A percentile compares a stretch with the other conserved stretches of the same genome.
Conservation (phyloP, 2,113 vertebrate genomes). For the Mesembrinibis cayennensis region DNA sequence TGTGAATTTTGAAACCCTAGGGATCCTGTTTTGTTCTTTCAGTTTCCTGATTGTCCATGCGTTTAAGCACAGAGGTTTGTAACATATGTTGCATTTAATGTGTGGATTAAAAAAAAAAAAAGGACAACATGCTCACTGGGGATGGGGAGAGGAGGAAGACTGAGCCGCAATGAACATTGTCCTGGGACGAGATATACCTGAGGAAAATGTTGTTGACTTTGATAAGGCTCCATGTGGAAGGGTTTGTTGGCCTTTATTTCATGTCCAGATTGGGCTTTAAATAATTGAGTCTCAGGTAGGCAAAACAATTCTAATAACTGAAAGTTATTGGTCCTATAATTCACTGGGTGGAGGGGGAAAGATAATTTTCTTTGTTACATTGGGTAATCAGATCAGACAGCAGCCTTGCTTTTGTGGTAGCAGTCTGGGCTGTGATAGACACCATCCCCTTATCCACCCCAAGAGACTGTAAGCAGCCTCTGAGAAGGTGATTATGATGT, state of each 20-base stretch:
- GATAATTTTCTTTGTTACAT: background rate
- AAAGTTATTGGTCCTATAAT: background rate
- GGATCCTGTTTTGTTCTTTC: background rate
- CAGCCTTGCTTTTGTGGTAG: background rate
- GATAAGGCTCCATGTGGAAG: background rate
- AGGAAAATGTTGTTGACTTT: background rate
- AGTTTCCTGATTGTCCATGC: background rate
- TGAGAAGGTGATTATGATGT: background rate
- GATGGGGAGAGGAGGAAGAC: background rate
- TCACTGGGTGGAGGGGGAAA: background rate
- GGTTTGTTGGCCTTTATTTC: background rate
- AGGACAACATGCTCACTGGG: background rate
- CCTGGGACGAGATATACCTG: background rate
- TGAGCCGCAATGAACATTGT: background rate
- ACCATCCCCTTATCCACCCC: background rate
- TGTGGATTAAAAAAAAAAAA: background rate
- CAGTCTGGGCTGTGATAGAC: background rate
- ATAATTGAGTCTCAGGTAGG: background rate
- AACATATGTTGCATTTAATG: background rate
- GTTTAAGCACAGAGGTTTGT: background rate
- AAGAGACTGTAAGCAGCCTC: background rate
- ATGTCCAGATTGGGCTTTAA: background rate
- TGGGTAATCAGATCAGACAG: background rate
- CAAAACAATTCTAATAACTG: background rate
- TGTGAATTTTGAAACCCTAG: background rate